phyloP scores from a whole-genome alignment of 2,113 vertebrate genomes.

The Bothrops jararaca region DNA sequence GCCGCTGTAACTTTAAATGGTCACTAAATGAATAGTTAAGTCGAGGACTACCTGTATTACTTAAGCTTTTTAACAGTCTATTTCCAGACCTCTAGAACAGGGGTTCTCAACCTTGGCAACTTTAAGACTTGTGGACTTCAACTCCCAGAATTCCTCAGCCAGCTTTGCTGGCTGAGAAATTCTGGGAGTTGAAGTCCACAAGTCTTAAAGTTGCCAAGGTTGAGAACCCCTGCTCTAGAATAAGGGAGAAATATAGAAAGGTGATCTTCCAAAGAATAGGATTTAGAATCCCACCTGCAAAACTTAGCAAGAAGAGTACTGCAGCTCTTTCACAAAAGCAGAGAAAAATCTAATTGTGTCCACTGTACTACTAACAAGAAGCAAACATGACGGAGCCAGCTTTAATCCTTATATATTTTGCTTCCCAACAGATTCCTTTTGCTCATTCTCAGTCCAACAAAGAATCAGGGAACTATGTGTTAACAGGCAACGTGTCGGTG shows the following conservation, averaged over 20 bases:
- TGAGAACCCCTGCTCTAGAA: too few relatives aligned
- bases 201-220: too few relatives aligned
- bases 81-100: neutral
- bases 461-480: neutral
- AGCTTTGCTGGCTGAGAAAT: too few relatives aligned
- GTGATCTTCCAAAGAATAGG: fast-evolving
- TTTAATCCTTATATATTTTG: neutral
- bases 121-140: too few relatives aligned
- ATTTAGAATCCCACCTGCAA: neutral
- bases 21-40: too few relatives aligned
- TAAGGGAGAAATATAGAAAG: neutral
- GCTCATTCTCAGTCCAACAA: neutral
- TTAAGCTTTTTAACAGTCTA: neutral
- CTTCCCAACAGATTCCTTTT: neutral
- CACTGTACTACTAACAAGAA: neutral
- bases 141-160: too few relatives aligned
- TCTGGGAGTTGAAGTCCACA: too few relatives aligned
- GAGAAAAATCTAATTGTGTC: neutral
- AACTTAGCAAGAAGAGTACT: neutral
- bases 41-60: neutral
- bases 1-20: too few relatives aligned
- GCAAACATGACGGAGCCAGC: neutral
- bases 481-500: neutral
- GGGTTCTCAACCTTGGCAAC: too few relatives aligned
- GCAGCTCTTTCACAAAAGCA: neutral